Evolutionary conservation across 2,888 invertebrate species (phyloP), one percentile per base, ranked within the genome.

Genomic region (Cryptus viduatorius): DNA sequence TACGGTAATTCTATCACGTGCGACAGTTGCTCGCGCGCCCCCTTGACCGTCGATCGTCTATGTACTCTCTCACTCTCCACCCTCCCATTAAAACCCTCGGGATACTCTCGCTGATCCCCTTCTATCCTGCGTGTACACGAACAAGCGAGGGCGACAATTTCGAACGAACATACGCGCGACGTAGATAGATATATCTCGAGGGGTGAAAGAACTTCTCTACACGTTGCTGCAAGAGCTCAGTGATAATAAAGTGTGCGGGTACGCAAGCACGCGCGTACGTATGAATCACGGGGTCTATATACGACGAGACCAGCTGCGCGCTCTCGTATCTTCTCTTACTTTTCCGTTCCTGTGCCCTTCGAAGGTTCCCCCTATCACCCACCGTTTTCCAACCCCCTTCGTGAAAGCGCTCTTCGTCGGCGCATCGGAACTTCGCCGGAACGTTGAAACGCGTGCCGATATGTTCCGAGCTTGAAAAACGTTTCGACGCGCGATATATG

Each of bases 231-330:
- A 29, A 14, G 61, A 61, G 31, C 61, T 4, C 75, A 77, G 56
- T 69, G 81, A 81, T 84, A 77, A 83, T 83, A 83, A 82, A 79
- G 56, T 76, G 83, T 85, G 85, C 79, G 85, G 85, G 85, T 82
- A 83, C 71, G 46, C 67, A 46, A 79, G 75, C 78, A 71, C 85
- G 61, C 83, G 69, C 76, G 31, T 29, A 61, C 48, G n/a, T 65
- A 76, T 65, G 64, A 76, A 65, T 65, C 65, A 76, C 76, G 65
- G 50, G 76, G 24, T 8, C 56, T 19, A 56, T 56, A 16, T 56
- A 19, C 37, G n/a, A 80, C 37, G n/a, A 80, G 83, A 86, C 85
- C 87, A 87, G 87, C 87, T 87, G 87, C 86, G 87, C 86, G 82
- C 79, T 71, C 53, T 84, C 86, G 69, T 83, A 86, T 87, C 86